Evolutionary conservation across 2,797 vertebrate species (phyloP).

Genomic region (Hylomyscus alleni): DNA sequence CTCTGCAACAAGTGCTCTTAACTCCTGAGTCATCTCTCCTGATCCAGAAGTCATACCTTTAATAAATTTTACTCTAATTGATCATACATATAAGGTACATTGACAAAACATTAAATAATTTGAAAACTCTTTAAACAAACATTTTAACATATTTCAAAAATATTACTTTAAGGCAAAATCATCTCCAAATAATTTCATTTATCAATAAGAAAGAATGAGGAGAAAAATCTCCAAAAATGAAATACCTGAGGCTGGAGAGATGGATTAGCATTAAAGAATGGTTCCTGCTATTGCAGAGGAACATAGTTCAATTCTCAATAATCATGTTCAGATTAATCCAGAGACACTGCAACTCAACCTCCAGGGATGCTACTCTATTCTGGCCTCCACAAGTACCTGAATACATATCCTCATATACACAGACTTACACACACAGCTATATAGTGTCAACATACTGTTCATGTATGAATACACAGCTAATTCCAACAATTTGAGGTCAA

Average conservation of each 20-base stretch:
- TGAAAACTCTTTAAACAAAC: background rate
- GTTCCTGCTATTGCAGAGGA: background rate
- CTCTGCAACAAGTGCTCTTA: background rate
- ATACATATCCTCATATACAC: background rate
- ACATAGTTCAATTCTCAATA: background rate
- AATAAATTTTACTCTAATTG: background rate
- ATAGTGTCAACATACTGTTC: background rate
- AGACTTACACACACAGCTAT: background rate
- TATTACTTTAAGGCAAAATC: slow-evolving; percentile 31
- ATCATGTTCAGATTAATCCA: background rate
- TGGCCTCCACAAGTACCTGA: background rate
- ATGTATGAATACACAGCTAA: background rate
- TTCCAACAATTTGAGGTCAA: background rate
- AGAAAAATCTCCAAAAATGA: slow-evolving; percentile 18
- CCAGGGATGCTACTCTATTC: no score
- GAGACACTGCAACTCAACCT: background rate
- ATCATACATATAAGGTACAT: background rate
- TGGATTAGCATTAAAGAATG: background rate
- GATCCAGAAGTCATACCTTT: background rate
- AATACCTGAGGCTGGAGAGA: background rate
- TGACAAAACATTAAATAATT: background rate
- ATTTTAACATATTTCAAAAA: background rate
- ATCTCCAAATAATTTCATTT: background rate
- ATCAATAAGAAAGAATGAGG: slow-evolving; percentile 42
- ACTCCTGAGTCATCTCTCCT: background rate